Evolutionary conservation across 2,113 vertebrate genomes (phyloP).

Genomic region (Micromys minutus): DNA sequence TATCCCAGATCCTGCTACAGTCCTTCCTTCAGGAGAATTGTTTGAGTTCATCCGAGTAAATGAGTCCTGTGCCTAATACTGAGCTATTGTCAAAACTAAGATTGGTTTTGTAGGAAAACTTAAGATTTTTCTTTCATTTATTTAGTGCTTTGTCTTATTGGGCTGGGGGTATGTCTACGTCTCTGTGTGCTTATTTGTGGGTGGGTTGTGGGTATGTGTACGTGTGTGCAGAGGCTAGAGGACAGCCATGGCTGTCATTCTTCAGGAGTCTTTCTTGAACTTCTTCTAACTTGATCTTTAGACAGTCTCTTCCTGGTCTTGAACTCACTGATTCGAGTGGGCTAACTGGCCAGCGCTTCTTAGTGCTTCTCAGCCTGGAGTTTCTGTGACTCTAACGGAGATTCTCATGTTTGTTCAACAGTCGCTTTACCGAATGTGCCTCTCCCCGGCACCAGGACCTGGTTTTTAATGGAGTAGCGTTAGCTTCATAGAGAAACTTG

Average conservation of each 20-base stretch:
- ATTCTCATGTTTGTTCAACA: neutral
- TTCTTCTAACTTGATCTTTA: neutral
- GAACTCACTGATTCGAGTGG: neutral
- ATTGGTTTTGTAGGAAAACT: neutral
- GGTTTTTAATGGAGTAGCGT: neutral
- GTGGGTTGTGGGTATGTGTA: neutral
- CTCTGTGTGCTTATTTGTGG: neutral
- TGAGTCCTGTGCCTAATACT: too few species aligned
- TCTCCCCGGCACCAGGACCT: neutral
- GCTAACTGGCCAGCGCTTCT: neutral
- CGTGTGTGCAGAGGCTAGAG: neutral
- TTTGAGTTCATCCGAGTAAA: neutral
- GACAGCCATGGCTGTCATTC: too few species aligned
- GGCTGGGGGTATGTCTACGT: too few species aligned
- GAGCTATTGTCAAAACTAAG: neutral
- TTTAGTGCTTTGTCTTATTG: too few species aligned
- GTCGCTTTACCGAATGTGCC: neutral
- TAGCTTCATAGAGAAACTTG: neutral
- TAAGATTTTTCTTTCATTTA: neutral
- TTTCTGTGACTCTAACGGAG: neutral
- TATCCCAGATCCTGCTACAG: neutral
- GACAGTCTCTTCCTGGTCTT: neutral
- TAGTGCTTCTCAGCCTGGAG: neutral
- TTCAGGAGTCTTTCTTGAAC: neutral
- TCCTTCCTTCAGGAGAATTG: neutral